Evolutionary conservation across 2,113 vertebrate genomes (phyloP).

Genomic region (Coryphaenoides rupestris): DNA sequence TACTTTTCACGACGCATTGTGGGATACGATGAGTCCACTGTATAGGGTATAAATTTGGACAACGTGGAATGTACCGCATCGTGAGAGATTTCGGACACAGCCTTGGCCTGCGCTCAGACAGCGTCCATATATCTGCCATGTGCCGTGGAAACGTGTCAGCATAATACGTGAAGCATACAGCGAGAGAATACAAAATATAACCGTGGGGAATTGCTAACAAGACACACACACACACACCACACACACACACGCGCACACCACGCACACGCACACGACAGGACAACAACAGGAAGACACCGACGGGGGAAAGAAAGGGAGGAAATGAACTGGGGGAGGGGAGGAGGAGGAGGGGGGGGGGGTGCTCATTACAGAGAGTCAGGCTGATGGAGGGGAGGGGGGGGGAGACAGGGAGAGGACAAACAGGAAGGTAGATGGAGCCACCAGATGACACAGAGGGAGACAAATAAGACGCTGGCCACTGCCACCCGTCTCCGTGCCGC

Average conservation of each 20-base stretch:
- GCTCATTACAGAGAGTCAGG: constrained; percentile 32
- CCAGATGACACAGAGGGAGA: constrained; percentile 38
- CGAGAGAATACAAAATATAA: constrained; percentile 12
- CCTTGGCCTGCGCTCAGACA: no score
- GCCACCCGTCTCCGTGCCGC: constrained; percentile 11
- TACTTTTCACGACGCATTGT: not conserved
- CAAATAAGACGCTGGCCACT: constrained; percentile 30
- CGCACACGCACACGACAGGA: constrained; percentile 13
- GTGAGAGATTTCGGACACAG: no score
- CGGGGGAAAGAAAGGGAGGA: constrained; percentile 70
- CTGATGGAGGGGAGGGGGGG: constrained; percentile 25
- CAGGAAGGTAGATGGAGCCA: constrained; percentile 49
- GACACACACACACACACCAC: constrained; percentile 9
- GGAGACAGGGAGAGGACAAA: constrained; percentile 58
- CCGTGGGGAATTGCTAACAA: constrained; percentile 27
- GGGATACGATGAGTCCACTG: no score
- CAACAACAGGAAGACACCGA: constrained; percentile 68
- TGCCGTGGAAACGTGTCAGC: not conserved
- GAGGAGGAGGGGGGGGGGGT: no score
- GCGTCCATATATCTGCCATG: not conserved
- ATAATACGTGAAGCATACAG: not conserved
- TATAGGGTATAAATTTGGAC: no score
- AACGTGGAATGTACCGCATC: no score
- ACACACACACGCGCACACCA: no score
- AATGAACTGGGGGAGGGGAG: constrained; percentile 47